Evolutionary conservation across 2,113 vertebrate genomes (phyloP), one percentile per base, ranked within the genome.

Genomic region (Poeciliopsis occidentalis): DNA sequence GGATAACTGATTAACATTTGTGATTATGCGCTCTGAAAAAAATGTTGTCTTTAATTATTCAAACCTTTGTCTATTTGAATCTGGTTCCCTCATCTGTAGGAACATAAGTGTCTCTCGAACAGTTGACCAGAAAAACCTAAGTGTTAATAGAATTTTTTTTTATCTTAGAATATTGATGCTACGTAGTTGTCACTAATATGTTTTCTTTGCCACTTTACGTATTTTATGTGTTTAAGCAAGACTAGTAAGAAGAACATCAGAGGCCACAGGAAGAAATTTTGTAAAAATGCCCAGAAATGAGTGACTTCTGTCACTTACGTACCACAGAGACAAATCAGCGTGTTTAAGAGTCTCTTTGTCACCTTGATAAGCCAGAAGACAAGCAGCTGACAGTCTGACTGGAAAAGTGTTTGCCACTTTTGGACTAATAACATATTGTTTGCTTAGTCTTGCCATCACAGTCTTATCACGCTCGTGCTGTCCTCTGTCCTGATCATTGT

Each of bases 331-430:
- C 22, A 57, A 74, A 7, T 47, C 44, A 19, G 44, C 19, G 13
- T 17, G 44, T 47, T 47, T 17, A 47, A 47, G 44, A 82, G 60
- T 60, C 71, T 89, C 75, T 60, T 12, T 24, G 3, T 75, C 71
- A 64, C 44, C 69, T 84, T 60, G 62, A 84, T 44, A 32, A 65
- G 30, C 54, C 13, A 54, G 31, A 34, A 44, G 41, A 60, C 57
- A 4, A 47, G 60, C 44, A 65, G 62, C 62, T 60, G 64, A 29
- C 3, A 6, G 71, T 60, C 27, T 57, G 61, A 39, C 13, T 75
- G 57, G 44, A 83, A 79, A 71, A 76, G 60, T 47, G 44, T 47
- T n/a, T 32, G 44, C 32, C 66, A 63, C 51, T n/a, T 24, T 57
- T 57, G 24, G 24, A 57, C 51, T 57, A 57, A 57, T 30, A 29